Base-by-base conservation (phyloP, 2,797 vertebrate genomes). In the Anabas testudineus region DNA sequence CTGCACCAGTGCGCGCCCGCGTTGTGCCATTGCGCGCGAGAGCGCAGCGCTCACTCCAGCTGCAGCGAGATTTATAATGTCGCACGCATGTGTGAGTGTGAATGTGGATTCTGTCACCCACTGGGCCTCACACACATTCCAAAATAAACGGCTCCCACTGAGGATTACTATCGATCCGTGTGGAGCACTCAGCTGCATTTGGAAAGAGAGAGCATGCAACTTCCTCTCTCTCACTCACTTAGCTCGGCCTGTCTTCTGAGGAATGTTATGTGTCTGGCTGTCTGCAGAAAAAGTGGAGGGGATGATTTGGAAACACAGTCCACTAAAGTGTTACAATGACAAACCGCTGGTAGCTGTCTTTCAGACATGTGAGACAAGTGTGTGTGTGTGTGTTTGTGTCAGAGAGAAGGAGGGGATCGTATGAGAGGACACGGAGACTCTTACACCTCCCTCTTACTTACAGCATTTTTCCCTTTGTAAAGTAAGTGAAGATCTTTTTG, bases 111-210 rank as follows among this genome's bases (percentile, higher is more conserved):
- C 76, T 88, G 85, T 87, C 90, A 79, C 87, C 87, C 84, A 74
- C 71, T 36, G 82, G 89, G 81, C 87, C 89, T 82, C 87, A 82
- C 85, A 85, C 87, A 84, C 88, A 70, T 86, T 91, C 87, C 83
- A 87, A 91, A 92, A 92, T 89, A 91, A 92, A 91, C 85, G 85
- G 85, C 88, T 89, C 88, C 83, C 82, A 71, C 83, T 34, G 76
- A 81, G 91, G 88, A 92, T 92, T 91, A 83, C 81, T 90, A 93
- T 93, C 73, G 92, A 93, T 92, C 90, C 72, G 49, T 68, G 76
- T 74, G 81, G 81, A 85, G 78, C 76, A 78, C 81, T 88, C 87
- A 66, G 80, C 81, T 80, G 87, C 68, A 67, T 83, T 80, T 73
- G 76, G 85, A 83, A 66, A 74, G 56, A 63, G 39, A 58, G 65